Percentiles rank a stretch among this genome's conserved stretches.
Evolutionary conservation across 2,888 invertebrate species (phyloP).

Genomic region (Aricia artaxerxes): DNA sequence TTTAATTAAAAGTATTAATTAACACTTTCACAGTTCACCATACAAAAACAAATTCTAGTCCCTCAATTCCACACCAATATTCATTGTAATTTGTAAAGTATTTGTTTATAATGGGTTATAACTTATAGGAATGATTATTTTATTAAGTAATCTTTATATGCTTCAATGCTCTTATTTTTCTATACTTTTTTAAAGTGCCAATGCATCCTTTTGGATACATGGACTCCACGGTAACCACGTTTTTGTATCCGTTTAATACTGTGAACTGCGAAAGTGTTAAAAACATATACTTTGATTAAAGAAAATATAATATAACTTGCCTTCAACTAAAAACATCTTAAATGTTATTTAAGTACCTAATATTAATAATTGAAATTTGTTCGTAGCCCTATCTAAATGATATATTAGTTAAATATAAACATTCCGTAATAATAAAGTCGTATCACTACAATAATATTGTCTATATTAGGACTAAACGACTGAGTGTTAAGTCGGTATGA

Average conservation of each 20-base stretch:
- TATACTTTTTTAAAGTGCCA: too few relatives aligned
- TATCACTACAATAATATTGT: conserved; percentile 33
- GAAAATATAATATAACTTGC: conserved; percentile 11
- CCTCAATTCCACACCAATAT: too few relatives aligned
- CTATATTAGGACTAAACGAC: conserved; percentile 33
- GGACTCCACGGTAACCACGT: too few relatives aligned
- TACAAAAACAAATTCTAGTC: too few relatives aligned
- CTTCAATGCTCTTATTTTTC: too few relatives aligned
- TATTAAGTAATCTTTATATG: too few relatives aligned
- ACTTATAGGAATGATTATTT: too few relatives aligned
- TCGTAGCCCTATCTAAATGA: conserved; percentile 36
- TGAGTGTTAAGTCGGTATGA: conserved; percentile 7
- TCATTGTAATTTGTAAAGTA: too few relatives aligned
- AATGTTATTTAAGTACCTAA: conserved; percentile 18
- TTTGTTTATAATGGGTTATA: too few relatives aligned
- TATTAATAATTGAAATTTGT: conserved; percentile 34
- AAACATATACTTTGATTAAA: conserved; percentile 6
- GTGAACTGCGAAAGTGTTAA: background rate
- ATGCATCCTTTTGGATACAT: too few relatives aligned
- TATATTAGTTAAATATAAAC: conserved; percentile 22
- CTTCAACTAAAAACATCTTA: conserved; percentile 20
- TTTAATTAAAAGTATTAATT: conserved; percentile 10
- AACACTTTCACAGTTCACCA: too few relatives aligned
- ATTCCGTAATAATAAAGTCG: conserved; percentile 19
- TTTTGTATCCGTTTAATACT: too few relatives aligned